Base-by-base conservation (phyloP, 2,113 vertebrate species). In the Fulmarus glacialis region DNA sequence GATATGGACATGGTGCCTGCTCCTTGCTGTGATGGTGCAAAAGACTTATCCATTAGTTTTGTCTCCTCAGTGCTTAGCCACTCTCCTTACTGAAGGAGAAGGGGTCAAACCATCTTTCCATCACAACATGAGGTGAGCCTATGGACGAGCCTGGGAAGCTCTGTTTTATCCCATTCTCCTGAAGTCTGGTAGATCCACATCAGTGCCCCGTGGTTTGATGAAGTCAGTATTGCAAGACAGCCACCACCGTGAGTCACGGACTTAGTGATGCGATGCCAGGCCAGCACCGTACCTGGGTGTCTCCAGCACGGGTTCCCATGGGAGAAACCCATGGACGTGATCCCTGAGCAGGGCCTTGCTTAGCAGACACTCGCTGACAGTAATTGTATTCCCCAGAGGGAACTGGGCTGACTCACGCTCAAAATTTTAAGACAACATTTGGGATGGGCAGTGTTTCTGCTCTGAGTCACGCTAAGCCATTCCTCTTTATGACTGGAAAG, bases 361-460 rank as follows among this genome's bases (percentile, higher is more conserved):
- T 59, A 64, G 79, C 75, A 90, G 95, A 29, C 3, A 0, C 64
- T 95, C 0, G 0, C 93, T 88, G 84, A 80, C 82, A 67, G 74
- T 58, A 85, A 50, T 14, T 75, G 62, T 3, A 3, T 8, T 75
- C 82, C 90, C 93, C 82, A 62, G 74, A 22, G 93, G 85, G 63
- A 84, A 23, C 8, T n/a, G 50, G 71, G 78, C 74, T 96, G 96
- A 95, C 63, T 97, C 97, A 96, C 0, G 0, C 84, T 47, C 74
- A 64, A 26, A 20, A 48, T 70, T 80, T 72, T 71, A 79, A 27
- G 60, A 30, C 92, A 63, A 0, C 36, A 2, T 78, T 94, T 77
- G 91, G 91, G 97, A 70, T 83, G 93, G 94, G 97, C 87, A 83
- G 71, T 34, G 79, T 87, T 94, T 90, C 29, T 80, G 70, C 81